phyloP scores from a whole-genome alignment of 2,113 vertebrate genomes.

The Meleagris gallopavo region DNA sequence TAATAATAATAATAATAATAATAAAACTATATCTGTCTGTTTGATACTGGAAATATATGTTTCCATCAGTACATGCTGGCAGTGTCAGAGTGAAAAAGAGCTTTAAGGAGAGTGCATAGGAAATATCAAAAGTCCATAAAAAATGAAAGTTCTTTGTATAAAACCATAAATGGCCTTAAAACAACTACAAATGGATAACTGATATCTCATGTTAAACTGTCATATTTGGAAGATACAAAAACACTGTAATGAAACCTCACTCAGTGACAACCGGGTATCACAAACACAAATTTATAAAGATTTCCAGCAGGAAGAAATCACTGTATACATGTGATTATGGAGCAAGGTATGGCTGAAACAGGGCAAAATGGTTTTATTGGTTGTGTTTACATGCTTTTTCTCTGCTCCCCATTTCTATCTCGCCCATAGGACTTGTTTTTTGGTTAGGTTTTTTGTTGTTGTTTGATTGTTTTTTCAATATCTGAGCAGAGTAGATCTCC shows the following conservation, averaged over 20 bases:
- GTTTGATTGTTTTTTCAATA: neutral
- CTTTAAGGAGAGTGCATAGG: neutral
- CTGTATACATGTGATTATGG: fast-evolving
- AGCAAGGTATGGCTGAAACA: neutral
- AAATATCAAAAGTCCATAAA: neutral
- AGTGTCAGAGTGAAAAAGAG: neutral
- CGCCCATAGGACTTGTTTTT: too few relatives aligned
- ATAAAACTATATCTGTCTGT: neutral
- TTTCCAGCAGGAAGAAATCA: neutral
- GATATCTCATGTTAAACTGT: neutral
- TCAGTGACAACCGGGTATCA: neutral
- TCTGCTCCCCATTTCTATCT: neutral
- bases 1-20: neutral
- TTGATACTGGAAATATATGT: neutral
- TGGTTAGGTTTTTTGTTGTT: too few relatives aligned
- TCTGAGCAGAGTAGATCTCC: neutral
- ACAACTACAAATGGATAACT: neutral
- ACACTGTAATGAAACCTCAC: neutral
- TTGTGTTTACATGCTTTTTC: neutral
- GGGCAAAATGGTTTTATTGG: neutral
- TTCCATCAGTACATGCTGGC: neutral
- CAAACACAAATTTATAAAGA: neutral
- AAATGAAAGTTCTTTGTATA: neutral
- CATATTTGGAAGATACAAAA: neutral
- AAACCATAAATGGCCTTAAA: neutral